Evolutionary conservation across 1,140 invertebrate genomes (phyloP), one percentile per base, ranked within the genome.

Genomic region (Lithobius niger): DNA sequence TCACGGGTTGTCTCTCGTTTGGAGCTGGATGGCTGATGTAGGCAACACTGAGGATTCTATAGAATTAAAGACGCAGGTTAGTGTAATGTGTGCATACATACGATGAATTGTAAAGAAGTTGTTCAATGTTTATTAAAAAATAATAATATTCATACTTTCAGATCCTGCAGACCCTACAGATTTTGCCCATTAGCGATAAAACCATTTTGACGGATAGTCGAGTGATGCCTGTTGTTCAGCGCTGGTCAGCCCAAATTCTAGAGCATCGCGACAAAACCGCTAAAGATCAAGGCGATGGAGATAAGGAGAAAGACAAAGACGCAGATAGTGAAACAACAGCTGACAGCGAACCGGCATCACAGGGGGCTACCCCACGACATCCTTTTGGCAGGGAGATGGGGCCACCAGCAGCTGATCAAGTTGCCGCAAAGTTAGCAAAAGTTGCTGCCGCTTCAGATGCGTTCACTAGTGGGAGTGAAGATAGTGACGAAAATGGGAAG

Each of bases 161-260:
- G 88, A 81, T 93, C 60, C 67, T 95, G n/a, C 79, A 83, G 60
- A 86, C 86, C 0, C 69, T 91, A 31, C 80, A 82, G 52, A 79
- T 81, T 44, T 74, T 97, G 52, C 91, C 92, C 3, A 92, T 97
- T 56, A 82, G 86, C 1, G 95, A 95, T 69, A 92, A 89, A 69
- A 94, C 87, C 0, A 85, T 93, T 73, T 73, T 97, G 1, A 83
- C 86, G 66, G 91, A 97, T 61, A 92, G 87, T 64, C 90, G 93
- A 66, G 84, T 97, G 45, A 60, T 76, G 51, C 25, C 48, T 27
- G 78, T 88, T 18, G 82, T 96, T 43, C 81, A 92, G 67, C 80
- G 82, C 61, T 93, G 88, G 89, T 72, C 80, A 10, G 31, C 22
- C 43, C 57, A 43, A 25, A 49, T 58, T 25, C 3, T 15, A 25